These are phyloP conservation scores for Microcebus murinus DNA, from an alignment of 2,113 vertebrate genomes.

Conservation along the genomic window DNA sequence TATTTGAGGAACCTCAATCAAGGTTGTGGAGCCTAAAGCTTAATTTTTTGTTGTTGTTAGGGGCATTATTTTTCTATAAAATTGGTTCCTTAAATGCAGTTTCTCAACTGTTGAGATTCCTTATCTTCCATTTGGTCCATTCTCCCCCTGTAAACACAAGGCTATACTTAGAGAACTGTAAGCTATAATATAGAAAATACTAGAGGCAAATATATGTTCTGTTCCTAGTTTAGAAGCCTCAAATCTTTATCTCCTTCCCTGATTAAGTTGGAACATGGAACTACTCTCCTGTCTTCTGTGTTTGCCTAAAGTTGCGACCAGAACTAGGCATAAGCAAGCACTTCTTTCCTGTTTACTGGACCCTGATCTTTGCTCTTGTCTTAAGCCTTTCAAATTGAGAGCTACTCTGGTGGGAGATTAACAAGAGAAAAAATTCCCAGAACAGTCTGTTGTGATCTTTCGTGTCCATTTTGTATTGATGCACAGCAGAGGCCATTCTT, in stretches of 20 bases:
- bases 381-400: not conserved
- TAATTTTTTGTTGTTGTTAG: conserved; percentile 37
- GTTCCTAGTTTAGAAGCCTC: not conserved
- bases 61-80: not conserved
- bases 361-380: not conserved
- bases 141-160: not conserved
- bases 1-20: not conserved
- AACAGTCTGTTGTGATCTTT: not conserved
- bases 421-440: not conserved
- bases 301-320: not conserved
- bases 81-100: not conserved
- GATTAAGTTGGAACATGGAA: not conserved
- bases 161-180: not conserved
- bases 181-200: not conserved
- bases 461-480: not conserved
- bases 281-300: not conserved
- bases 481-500: not conserved
- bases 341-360: not conserved
- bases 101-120: conserved; percentile 31
- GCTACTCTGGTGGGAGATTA: not conserved
- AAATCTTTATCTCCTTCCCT: not conserved
- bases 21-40: not conserved
- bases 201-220: not conserved
- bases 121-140: not conserved
- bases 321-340: not conserved